These are phyloP conservation scores for Deroptyus accipitrinus DNA, from an alignment of 2,113 vertebrate genomes.

Conservation along the genomic window DNA sequence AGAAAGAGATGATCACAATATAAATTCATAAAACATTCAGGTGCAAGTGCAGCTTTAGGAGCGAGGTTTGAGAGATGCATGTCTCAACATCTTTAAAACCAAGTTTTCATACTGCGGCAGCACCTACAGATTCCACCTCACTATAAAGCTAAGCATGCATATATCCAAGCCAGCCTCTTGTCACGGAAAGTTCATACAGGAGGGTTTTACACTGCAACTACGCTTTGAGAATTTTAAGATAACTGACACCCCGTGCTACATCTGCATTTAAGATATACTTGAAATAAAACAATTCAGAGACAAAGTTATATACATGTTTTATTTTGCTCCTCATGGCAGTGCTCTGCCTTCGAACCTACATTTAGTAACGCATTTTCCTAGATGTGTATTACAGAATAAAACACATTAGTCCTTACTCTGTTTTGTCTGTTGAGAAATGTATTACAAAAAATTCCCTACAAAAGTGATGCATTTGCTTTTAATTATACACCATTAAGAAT, in stretches of 20 bases:
- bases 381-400: fast-evolving
- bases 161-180: background rate
- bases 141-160: background rate
- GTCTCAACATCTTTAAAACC: background rate
- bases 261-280: background rate
- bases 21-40: background rate
- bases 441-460: background rate
- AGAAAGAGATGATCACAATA: background rate
- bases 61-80: background rate
- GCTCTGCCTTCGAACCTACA: background rate
- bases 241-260: background rate
- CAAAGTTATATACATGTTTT: background rate
- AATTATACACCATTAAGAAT: background rate
- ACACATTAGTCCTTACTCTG: background rate
- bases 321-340: background rate
- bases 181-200: fast-evolving
- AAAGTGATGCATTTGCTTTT: background rate
- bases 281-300: background rate
- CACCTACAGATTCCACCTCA: background rate
- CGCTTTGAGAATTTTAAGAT: background rate
- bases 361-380: background rate
- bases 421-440: background rate
- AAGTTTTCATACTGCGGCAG: background rate
- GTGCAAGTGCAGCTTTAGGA: background rate
- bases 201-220: background rate